phyloP scores from a whole-genome alignment of 2,797 vertebrate genomes.

The Hydrolagus colliei region DNA sequence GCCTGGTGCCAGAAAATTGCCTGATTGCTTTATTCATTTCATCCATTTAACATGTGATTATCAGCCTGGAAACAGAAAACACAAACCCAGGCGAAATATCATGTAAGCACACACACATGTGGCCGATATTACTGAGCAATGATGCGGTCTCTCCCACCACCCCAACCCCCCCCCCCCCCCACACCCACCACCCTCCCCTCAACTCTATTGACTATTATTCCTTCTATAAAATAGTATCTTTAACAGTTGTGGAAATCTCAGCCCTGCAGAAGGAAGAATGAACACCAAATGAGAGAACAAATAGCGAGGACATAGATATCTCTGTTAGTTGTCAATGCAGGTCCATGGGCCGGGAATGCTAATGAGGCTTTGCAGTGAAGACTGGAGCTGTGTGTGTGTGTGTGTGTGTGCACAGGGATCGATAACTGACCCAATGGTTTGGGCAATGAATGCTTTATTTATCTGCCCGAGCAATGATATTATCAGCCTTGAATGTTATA shows the following conservation, averaged over 20 bases:
- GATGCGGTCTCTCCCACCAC: too few relatives aligned
- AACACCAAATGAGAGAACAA: constrained; percentile 67
- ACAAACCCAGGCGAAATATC: constrained; percentile 11
- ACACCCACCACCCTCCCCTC: background rate
- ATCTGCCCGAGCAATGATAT: constrained; percentile 68
- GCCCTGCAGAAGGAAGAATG: constrained; percentile 58
- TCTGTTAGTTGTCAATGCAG: constrained; percentile 89
- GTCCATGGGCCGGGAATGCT: constrained; percentile 83
- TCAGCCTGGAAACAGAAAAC: background rate
- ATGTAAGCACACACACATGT: constrained; percentile 12
- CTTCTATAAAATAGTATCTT: background rate
- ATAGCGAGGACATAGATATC: constrained; percentile 79
- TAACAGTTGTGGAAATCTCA: constrained; percentile 19
- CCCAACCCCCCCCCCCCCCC: too few relatives aligned
- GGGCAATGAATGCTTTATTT: constrained; percentile 69
- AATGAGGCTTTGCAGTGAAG: constrained; percentile 63
- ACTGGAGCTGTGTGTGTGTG: constrained; percentile 38
- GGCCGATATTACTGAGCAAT: background rate
- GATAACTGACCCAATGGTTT: constrained; percentile 68
- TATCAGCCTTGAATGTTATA: constrained; percentile 80
- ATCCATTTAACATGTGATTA: constrained; percentile 24
- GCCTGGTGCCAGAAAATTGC: constrained; percentile 23
- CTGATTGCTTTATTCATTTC: constrained; percentile 30
- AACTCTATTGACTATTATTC: constrained; percentile 12
- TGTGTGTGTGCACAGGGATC: constrained; percentile 58